Evolutionary conservation across 1,140 invertebrate species (phyloP).

Genomic region (Mamestra configurata): DNA sequence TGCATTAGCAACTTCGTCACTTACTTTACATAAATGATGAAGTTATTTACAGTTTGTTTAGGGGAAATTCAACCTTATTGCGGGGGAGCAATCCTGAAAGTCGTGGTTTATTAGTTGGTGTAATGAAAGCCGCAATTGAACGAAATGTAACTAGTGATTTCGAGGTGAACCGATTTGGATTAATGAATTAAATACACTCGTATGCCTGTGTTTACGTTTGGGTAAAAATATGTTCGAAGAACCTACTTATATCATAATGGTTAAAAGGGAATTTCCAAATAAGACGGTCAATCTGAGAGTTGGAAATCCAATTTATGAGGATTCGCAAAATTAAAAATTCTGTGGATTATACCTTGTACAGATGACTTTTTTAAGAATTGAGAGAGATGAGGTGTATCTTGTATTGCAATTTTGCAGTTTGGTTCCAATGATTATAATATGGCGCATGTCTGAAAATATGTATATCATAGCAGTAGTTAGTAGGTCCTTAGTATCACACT

Average conservation of each 20-base stretch:
- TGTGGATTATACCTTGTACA: no score
- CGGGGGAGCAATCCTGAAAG: background rate
- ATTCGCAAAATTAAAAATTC: background rate
- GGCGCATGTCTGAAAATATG: no score
- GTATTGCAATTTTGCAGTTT: no score
- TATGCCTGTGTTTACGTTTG: slow-evolving; percentile 22
- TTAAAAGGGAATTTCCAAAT: background rate
- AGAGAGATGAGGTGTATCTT: background rate
- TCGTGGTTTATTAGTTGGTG: background rate
- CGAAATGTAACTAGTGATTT: slow-evolving; percentile 46
- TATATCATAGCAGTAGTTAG: no score
- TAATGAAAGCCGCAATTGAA: slow-evolving; percentile 19
- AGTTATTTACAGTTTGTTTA: slow-evolving; percentile 6
- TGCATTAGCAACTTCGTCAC: slow-evolving; percentile 17
- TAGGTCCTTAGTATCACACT: no score
- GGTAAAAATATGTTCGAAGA: slow-evolving; percentile 15
- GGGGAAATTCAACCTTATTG: slow-evolving; percentile 6
- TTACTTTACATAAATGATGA: slow-evolving; percentile 17
- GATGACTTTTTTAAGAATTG: background rate
- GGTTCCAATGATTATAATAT: no score
- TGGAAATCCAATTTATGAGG: background rate
- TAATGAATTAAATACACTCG: slow-evolving; percentile 46
- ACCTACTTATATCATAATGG: background rate
- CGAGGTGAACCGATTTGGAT: slow-evolving; percentile 38
- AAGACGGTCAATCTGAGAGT: background rate